Evolutionary conservation across 1,140 invertebrate genomes (phyloP), one percentile per base, ranked within the genome.

Genomic region (Hycleus cichorii): DNA sequence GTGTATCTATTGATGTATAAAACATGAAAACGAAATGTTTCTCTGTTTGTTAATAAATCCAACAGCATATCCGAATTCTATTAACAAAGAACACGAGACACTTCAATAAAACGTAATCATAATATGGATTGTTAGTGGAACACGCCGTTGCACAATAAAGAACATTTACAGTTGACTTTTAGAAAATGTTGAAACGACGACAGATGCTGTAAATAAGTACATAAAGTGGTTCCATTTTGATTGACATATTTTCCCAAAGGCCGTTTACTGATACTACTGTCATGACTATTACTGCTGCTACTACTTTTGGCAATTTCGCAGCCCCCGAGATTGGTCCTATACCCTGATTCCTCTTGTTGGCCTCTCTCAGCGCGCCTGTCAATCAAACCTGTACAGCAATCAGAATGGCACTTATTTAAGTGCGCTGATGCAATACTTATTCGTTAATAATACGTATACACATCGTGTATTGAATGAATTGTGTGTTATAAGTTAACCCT

Each of bases 161-260:
- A 57, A 60, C 58, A 59, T 58, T 57, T 11, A 42, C 40, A 56
- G 63, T 62, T 64, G 63, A 64, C 63, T 64, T 62, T 53, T 42
- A 42, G 9, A 11, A 42, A 42, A 42, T 18, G 32, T 32, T 25
- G 60, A 56, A 61, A 64, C 49, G 63, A 56, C 63, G 59, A 62
- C 63, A 64, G 63, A 64, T 64, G 63, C 60, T 62, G 50, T 62
- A 64, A 62, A 64, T 64, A 64, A 62, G 59, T 62, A 62, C 55
- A 64, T 59, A 58, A 60, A 64, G 48, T 61, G 57, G 40, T 58
- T 47, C 32, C 42, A 46, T 3, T 49, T 54, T 64, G 63, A 64
- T 64, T 64, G 63, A 64, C 63, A 55, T 62, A 62, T 64, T 64
- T 62, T 64, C 63, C 63, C 63, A 58, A 46, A 56, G 62, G 61